phyloP scores from a whole-genome alignment of 2,888 invertebrate genomes.

The Cordylochernes scorpioides region DNA sequence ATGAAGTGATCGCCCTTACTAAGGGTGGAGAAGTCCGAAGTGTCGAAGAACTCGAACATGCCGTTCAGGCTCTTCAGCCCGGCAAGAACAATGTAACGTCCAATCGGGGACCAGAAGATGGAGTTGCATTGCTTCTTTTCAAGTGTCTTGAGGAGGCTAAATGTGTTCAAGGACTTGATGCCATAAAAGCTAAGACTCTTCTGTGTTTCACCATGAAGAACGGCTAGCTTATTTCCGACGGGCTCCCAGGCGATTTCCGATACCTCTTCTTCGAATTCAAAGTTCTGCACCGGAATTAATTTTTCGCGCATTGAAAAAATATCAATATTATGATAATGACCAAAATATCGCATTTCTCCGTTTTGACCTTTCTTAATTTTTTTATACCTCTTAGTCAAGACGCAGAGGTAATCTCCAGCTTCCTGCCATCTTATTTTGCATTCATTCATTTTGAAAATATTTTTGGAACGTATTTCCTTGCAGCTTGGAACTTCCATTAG shows the following conservation, averaged over 20 bases:
- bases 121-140: conserved; percentile 43
- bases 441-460: conserved; percentile 84
- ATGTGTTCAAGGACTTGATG: too few relatives aligned
- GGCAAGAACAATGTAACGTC: conserved; percentile 77
- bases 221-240: conserved; percentile 72
- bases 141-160: too few relatives aligned
- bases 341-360: conserved; percentile 61
- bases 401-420: conserved; percentile 81
- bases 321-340: conserved; percentile 64
- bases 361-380: conserved; percentile 55
- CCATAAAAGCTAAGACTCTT: conserved; percentile 71
- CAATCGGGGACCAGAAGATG: conserved; percentile 78
- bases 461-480: conserved; percentile 63
- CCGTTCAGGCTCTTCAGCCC: conserved; percentile 54
- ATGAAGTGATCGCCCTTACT: conserved; percentile 66
- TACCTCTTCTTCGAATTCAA: conserved; percentile 49
- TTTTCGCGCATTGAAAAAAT: conserved; percentile 94
- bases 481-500: conserved; percentile 66
- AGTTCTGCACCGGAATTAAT: conserved; percentile 82
- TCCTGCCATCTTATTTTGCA: conserved; percentile 98
- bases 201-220: conserved; percentile 74
- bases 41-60: conserved; percentile 74
- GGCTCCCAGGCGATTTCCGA: conserved; percentile 91
- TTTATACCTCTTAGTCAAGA: conserved; percentile 61
- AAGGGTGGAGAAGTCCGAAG: conserved; percentile 81